Evolutionary conservation across 2,113 vertebrate species (phyloP).

Genomic region (Centrocercus urophasianus): DNA sequence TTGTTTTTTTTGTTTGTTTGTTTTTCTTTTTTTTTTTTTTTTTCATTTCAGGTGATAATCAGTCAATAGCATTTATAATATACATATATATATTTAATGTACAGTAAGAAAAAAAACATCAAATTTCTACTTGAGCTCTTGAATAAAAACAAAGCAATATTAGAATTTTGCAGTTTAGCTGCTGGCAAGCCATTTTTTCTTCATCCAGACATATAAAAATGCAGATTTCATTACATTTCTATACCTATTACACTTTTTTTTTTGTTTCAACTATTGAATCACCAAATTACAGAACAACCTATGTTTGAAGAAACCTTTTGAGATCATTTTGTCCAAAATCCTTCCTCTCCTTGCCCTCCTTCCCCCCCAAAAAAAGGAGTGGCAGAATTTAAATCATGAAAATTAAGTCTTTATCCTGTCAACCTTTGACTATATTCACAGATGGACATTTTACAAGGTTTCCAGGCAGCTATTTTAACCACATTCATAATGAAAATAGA

Average conservation of each 20-base stretch:
- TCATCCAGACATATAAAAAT: not conserved
- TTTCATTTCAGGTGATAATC: not conserved
- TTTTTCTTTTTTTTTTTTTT: not conserved
- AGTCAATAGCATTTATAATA: not conserved
- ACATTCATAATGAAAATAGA: not conserved
- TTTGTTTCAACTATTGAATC: not conserved
- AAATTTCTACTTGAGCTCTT: not conserved
- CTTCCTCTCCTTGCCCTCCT: not conserved
- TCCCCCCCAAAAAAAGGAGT: not conserved
- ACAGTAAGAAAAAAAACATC: not conserved
- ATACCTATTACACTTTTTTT: not conserved
- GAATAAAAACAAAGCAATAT: not conserved
- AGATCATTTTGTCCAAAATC: not conserved
- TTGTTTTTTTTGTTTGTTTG: not conserved
- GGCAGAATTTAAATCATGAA: not conserved
- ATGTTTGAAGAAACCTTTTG: not conserved
- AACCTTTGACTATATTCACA: not conserved
- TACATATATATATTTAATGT: no score
- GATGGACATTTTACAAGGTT: not conserved
- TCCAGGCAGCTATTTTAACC: not conserved
- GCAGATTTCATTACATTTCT: not conserved
- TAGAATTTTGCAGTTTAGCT: not conserved
- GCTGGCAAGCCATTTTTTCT: not conserved
- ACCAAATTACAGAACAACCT: not conserved
- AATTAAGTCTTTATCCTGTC: not conserved